Base-by-base conservation (phyloP, 2,113 vertebrate genomes). In the Gymnarchus niloticus region DNA sequence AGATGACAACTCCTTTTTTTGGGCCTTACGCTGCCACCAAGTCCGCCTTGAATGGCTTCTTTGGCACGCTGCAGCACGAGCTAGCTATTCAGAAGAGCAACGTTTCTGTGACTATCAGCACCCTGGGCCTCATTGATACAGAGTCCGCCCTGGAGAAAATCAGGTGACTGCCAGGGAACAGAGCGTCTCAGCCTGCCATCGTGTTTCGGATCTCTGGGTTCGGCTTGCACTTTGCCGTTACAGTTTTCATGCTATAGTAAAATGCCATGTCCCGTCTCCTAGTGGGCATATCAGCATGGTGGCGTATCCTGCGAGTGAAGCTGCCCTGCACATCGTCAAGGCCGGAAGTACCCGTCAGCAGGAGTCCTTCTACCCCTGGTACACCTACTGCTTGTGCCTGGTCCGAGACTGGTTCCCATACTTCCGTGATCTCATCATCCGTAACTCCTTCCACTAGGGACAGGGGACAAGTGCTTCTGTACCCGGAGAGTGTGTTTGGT, bases 31-130 rank as follows among this genome's bases (percentile, higher is more conserved):
- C 92, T 3, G 93, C 91, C 37, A 91, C 93, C 86, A 93, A 91
- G 88, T 95, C 95, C 85, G 94, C 92, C 0, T 65, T 94, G 88
- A 92, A 92, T 0, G 91, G 93, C 49, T 95, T 95, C 91, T 95
- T 95, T 6, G 52, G 88, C 25, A 91, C 94, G 0, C 56, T 95
- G 87, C 90, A 89, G 84, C 91, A 91, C 0, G 94, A 96, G 73
- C 90, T 95, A 48, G 51, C 82, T 6, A 90, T 94, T 91, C 91
- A 92, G 91, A 88, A 84, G 3, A 92, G 87, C 56, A 89, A 92
- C 0, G 76, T 95, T 56, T 93, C 92, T 0, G 5, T 94, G 85
- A 93, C 93, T 0, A 41, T 94, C 9, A 92, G 93, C 78, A 78
- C 93, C 88, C 89, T 94, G 48, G 94, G 94, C 17, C 88, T 95